These are phyloP conservation scores for Hylaeus volcanicus DNA, from an alignment of 1,140 invertebrate species.

Conservation along the genomic window DNA sequence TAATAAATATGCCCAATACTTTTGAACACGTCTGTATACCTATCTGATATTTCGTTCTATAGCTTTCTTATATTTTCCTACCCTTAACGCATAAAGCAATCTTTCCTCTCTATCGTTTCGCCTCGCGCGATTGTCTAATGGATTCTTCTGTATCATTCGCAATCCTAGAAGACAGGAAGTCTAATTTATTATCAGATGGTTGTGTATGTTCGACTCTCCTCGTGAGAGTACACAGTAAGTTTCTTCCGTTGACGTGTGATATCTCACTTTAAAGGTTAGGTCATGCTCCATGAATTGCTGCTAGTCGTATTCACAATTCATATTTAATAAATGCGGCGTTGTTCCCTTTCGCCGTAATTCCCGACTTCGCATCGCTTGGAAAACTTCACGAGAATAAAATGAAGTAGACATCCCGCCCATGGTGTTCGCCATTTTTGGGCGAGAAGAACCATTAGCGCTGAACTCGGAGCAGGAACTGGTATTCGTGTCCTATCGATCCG, in stretches of 20 bases:
- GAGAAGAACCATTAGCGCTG: no score
- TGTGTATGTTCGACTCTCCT: not conserved
- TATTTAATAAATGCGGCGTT: no score
- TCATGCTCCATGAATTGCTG: not conserved
- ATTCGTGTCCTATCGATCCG: no score
- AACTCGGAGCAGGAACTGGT: no score
- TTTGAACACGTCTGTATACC: not conserved
- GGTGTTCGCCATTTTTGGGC: no score
- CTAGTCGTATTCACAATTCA: not conserved
- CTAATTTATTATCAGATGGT: not conserved
- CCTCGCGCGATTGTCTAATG: not conserved
- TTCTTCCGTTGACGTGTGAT: not conserved
- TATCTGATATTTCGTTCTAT: not conserved
- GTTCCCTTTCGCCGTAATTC: no score
- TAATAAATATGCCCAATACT: no score
- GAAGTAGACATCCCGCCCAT: no score
- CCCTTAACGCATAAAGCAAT: not conserved
- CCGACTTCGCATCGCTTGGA: no score
- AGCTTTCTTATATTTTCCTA: not conserved
- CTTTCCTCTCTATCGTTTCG: not conserved
- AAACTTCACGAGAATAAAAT: no score
- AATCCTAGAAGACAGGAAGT: not conserved
- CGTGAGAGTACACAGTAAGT: not conserved
- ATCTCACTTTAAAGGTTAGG: constrained; percentile 1
- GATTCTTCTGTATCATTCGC: not conserved